Conservation (phyloP, 2,888 invertebrate genomes). For the Bembecia ichneumoniformis region DNA sequence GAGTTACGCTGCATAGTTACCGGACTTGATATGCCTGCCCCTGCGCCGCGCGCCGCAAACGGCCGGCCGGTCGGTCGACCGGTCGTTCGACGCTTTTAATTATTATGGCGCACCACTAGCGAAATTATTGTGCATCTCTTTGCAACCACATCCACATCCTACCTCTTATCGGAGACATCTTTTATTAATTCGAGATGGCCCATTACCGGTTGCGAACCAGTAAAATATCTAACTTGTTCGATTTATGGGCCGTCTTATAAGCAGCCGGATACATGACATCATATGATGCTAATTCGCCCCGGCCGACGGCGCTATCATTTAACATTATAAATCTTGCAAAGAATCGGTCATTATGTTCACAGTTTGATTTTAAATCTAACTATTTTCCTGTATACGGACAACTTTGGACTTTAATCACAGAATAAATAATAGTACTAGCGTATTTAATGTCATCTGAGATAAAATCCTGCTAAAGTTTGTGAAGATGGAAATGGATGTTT, state of each 20-base stretch:
- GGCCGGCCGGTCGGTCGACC: conserved; percentile 17
- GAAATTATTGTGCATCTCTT: conserved; percentile 59
- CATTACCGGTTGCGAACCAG: conserved; percentile 54
- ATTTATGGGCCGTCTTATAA: conserved; percentile 46
- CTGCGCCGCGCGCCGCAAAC: conserved; percentile 22
- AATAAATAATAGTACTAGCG: no score
- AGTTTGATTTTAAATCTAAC: conserved; percentile 16
- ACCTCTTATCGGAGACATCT: conserved; percentile 58
- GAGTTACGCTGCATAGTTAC: conserved; percentile 73
- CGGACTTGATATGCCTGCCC: conserved; percentile 66
- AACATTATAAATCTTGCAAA: conserved; percentile 39
- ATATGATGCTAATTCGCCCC: conserved; percentile 55
- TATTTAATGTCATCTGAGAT: no score
- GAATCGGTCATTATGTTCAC: conserved; percentile 30
- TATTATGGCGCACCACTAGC: conserved; percentile 58
- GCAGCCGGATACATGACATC: conserved; percentile 61
- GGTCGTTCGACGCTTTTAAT: conserved; percentile 48
- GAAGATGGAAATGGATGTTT: no score
- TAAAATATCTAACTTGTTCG: conserved; percentile 50
- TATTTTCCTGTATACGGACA: conserved; percentile 1
- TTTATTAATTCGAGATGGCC: conserved; percentile 59
- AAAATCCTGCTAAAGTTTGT: no score
- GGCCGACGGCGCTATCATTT: conserved; percentile 42
- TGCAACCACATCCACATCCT: no score
- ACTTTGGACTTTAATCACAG: no score